Evolutionary conservation across 2,888 invertebrate species (phyloP).

Genomic region (Atrina japonica): DNA sequence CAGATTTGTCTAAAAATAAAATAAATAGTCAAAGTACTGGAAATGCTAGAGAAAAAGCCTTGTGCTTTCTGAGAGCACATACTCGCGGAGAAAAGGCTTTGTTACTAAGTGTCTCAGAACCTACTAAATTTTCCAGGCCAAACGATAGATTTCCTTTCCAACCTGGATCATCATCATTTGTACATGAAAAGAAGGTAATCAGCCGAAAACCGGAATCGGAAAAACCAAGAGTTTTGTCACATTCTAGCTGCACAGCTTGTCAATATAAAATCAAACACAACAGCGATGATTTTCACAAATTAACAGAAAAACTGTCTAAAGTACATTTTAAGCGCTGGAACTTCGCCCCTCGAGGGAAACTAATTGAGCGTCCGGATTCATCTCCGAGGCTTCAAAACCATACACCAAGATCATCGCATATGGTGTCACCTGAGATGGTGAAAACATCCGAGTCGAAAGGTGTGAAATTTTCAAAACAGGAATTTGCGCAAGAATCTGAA

Average conservation of each 20-base stretch:
- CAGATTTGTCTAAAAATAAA: constrained; percentile 41
- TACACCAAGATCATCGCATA: too few relatives aligned
- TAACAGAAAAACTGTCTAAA: constrained; percentile 29
- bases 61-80: constrained; percentile 47
- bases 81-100: constrained; percentile 40
- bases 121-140: constrained; percentile 16
- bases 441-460: too few relatives aligned
- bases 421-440: background rate
- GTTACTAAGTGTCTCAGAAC: constrained; percentile 8
- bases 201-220: background rate
- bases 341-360: constrained; percentile 50
- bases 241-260: constrained; percentile 57
- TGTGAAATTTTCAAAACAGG: too few relatives aligned
- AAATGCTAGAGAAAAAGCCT: constrained; percentile 27
- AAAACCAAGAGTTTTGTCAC: background rate
- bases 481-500: too few relatives aligned
- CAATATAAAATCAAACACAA: constrained; percentile 54
- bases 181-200: background rate
- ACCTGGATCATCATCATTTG: constrained; percentile 44
- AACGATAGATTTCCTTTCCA: constrained; percentile 54
- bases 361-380: constrained; percentile 42
- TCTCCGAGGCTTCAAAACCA: too few relatives aligned
- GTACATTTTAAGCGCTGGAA: constrained; percentile 49
- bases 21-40: constrained; percentile 21
- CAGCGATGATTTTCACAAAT: constrained; percentile 35